These are phyloP conservation scores for Homarus americanus DNA, from an alignment of 1,140 invertebrate genomes.

Conservation along the genomic window DNA sequence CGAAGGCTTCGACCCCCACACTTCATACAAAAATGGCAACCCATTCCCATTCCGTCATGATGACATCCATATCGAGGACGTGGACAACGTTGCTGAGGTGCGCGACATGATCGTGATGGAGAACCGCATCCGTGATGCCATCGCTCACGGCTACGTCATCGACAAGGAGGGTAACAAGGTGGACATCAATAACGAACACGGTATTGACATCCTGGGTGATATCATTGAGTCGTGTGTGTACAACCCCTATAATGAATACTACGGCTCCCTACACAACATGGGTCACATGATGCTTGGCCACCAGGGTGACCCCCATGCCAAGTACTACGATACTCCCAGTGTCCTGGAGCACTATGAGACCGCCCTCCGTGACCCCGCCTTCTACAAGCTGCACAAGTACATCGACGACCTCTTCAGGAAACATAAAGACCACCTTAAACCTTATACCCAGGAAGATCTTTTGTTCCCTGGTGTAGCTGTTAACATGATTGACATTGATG, in stretches of 20 bases:
- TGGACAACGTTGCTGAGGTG: constrained; percentile 43
- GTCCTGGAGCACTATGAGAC: constrained; percentile 44
- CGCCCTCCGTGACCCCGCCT: constrained; percentile 11
- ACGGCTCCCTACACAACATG: constrained; percentile 40
- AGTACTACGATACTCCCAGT: constrained; percentile 25
- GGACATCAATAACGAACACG: constrained; percentile 32
- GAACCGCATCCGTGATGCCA: constrained; percentile 52
- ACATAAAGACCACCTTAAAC: constrained; percentile 45
- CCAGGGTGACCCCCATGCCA: constrained; percentile 39
- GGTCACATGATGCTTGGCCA: constrained; percentile 29
- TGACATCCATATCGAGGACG: constrained; percentile 2
- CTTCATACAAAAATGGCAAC: constrained; percentile 48
- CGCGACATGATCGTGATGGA: constrained; percentile 18
- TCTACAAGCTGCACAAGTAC: constrained; percentile 45
- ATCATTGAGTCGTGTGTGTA: constrained; percentile 45
- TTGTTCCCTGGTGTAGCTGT: constrained; percentile 13
- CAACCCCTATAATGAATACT: constrained; percentile 18
- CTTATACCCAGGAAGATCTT: constrained; percentile 42
- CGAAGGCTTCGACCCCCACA: constrained; percentile 40
- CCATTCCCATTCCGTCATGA: constrained; percentile 41
- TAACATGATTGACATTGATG: constrained; percentile 12
- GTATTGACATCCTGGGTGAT: constrained; percentile 48
- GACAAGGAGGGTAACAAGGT: constrained; percentile 15
- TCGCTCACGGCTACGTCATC: constrained; percentile 45
- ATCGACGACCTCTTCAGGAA: constrained; percentile 50